Percentiles rank a stretch among this genome's conserved stretches.
These are phyloP conservation scores for Sturnus vulgaris DNA, from an alignment of 2,113 vertebrate species.

Conservation along the genomic window DNA sequence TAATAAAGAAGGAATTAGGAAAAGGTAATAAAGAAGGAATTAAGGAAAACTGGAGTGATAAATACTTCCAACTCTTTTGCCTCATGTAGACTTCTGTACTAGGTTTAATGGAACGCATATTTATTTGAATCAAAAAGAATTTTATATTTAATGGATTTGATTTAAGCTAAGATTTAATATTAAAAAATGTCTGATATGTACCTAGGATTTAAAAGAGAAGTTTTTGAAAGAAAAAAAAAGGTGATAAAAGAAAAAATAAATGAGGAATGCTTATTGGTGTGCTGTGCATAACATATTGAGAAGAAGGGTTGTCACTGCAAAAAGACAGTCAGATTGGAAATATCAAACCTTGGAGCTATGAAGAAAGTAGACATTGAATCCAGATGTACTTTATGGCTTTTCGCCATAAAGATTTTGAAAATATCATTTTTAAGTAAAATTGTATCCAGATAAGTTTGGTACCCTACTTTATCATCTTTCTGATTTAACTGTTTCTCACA, in stretches of 20 bases:
- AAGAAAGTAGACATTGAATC: constrained; percentile 17
- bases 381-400: background rate
- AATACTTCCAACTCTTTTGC: background rate
- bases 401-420: background rate
- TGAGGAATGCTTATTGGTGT: background rate
- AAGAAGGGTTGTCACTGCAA: background rate
- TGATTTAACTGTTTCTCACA: background rate
- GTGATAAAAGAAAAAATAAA: background rate
- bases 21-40: constrained; percentile 46
- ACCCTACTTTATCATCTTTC: background rate
- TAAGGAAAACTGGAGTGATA: constrained; percentile 23
- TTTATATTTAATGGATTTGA: constrained; percentile 28
- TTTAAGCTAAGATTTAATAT: constrained; percentile 12
- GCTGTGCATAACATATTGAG: background rate
- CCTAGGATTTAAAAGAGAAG: background rate
- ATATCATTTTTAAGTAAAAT: background rate
- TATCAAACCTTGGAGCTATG: background rate
- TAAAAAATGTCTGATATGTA: constrained; percentile 7
- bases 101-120: constrained; percentile 7
- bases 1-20: constrained; percentile 54
- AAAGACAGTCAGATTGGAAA: background rate
- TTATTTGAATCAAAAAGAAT: constrained; percentile 29
- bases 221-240: background rate
- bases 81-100: background rate
- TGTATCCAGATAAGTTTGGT: background rate